Evolutionary conservation across 1,140 invertebrate species (phyloP).

Genomic region (Trypoxylus dichotomus): DNA sequence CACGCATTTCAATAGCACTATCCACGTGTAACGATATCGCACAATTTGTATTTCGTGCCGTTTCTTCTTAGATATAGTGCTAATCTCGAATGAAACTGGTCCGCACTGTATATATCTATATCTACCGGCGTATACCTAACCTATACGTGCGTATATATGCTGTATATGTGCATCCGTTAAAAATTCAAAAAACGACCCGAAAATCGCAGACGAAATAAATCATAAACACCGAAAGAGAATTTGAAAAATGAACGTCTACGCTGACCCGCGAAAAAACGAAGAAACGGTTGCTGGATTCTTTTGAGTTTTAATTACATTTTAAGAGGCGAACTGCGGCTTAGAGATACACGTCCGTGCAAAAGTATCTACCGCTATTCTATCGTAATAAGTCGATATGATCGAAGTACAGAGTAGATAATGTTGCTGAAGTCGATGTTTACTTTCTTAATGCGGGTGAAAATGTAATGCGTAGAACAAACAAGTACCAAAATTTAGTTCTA

Average conservation of each 20-base stretch:
- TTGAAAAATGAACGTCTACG: slow-evolving; percentile 32
- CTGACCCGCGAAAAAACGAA: not conserved
- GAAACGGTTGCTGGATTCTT: slow-evolving; percentile 30
- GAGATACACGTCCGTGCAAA: not conserved
- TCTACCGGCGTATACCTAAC: not conserved
- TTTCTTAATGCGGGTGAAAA: too few relatives aligned
- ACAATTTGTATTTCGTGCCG: too few relatives aligned
- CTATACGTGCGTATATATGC: not conserved
- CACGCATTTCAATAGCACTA: too few relatives aligned
- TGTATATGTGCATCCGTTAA: slow-evolving; percentile 31
- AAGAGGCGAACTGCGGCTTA: slow-evolving; percentile 11
- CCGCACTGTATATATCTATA: too few relatives aligned
- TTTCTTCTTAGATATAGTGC: too few relatives aligned
- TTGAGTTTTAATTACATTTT: slow-evolving; percentile 36
- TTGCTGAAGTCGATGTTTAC: too few relatives aligned
- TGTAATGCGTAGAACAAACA: too few relatives aligned
- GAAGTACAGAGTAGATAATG: too few relatives aligned
- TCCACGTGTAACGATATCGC: too few relatives aligned
- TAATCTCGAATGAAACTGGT: too few relatives aligned
- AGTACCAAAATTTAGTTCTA: too few relatives aligned
- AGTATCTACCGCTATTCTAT: not conserved
- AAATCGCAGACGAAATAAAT: slow-evolving; percentile 38
- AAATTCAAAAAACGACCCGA: slow-evolving; percentile 37
- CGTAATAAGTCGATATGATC: too few relatives aligned
- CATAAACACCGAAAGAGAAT: slow-evolving; percentile 34